Conservation (phyloP, 1,140 invertebrate species). For the Araneus ventricosus region DNA sequence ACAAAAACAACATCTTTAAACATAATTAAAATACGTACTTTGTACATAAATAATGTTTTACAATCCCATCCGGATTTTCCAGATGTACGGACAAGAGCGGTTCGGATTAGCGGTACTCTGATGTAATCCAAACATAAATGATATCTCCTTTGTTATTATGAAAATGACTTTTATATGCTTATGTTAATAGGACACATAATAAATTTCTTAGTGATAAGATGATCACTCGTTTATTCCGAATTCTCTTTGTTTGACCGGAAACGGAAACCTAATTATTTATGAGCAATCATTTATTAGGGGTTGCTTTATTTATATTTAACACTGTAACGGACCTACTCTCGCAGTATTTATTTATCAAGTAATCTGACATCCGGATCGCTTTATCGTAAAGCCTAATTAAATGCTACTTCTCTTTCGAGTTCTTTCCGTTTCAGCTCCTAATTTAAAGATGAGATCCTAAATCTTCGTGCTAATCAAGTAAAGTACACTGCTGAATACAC, state of each 20-base stretch:
- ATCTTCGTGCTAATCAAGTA: not conserved
- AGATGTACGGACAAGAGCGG: no score
- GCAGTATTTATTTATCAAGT: constrained; percentile 4
- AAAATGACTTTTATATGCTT: no score
- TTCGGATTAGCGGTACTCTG: no score
- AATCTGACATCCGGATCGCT: not conserved
- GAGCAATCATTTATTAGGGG: not conserved
- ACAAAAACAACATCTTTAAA: no score
- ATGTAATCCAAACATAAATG: no score
- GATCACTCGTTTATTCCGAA: not conserved
- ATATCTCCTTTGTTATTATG: no score
- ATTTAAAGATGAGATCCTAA: not conserved
- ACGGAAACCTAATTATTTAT: not conserved
- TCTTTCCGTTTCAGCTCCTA: not conserved
- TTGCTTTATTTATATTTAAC: constrained; percentile 23
- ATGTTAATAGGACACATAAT: no score
- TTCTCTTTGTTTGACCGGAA: not conserved
- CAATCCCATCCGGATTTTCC: no score
- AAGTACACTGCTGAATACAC: not conserved
- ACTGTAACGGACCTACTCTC: not conserved
- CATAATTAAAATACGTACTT: no score
- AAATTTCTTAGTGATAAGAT: no score
- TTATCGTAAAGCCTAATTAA: constrained; percentile 23
- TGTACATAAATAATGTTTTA: no score
- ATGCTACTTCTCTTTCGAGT: not conserved